Base-by-base conservation (phyloP, 2,888 invertebrate species). In the Pachydiplax longipennis region DNA sequence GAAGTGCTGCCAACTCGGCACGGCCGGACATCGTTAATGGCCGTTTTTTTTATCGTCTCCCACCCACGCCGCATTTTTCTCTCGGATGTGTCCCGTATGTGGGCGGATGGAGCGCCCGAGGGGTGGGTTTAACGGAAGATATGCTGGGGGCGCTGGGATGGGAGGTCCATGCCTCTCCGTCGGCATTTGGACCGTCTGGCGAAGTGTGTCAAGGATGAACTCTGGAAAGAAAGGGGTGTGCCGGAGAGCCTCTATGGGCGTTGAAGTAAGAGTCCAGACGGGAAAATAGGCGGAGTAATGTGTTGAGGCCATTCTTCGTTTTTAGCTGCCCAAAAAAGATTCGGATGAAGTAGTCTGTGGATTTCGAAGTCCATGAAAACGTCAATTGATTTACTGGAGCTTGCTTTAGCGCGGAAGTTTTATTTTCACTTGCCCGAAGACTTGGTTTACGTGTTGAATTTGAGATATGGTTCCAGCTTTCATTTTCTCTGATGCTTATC, bases 141-240 rank as follows among this genome's bases (percentile, higher is more conserved):
- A 37, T 2, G 65, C 18, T 37, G 35, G 53, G 83, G 83, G 83
- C 25, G 58, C 13, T 44, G 58, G 53, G 53, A 31, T 35, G 83
- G 53, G 31, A 5, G 83, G 53, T 58, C 22, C 61, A 15, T 37
- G 25, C 82, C n/a, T 35, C 53, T 53, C 83, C 44, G 82, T 73
- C 83, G 35, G 53, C 65, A 87, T 87, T 87, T 87, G 35, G 87
- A 65, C 37, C 87, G 87, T 87, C 87, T 87, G 87, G 87, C 37
- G 87, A 87, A 87, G 87, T 87, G 87, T 87, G 87, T 87, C 87
- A 87, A 87, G 87, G 87, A 87, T 87, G 87, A 61, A 61, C 35
- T 22, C 61, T 37, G 35, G 53, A 35, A 35, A 35, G 35, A 35
- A 22, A 18, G 81, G 81, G 61, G 87, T 61, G 83, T 58, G 87